These are phyloP conservation scores for Porites cylindrica DNA, from an alignment of 92 coral and sea anemone genomes.

Conservation along the genomic window DNA sequence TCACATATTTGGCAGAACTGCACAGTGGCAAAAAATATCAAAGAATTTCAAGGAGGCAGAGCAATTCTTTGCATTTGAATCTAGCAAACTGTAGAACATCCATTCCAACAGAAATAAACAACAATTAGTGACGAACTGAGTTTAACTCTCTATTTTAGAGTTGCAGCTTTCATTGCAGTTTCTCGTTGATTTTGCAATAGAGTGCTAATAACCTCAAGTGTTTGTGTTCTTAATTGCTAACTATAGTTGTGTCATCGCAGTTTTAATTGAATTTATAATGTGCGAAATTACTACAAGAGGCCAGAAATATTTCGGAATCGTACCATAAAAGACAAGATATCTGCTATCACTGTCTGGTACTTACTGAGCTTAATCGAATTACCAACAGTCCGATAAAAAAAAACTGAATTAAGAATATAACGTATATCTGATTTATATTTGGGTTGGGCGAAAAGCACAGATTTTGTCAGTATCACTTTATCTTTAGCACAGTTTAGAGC, in stretches of 20 bases:
- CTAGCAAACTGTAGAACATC: conserved; percentile 28
- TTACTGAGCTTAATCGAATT: no score
- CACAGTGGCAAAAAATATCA: conserved; percentile 6
- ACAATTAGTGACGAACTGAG: conserved; percentile 11
- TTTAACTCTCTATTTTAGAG: conserved; percentile 7
- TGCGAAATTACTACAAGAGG: neutral
- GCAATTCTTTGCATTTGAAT: conserved; percentile 17
- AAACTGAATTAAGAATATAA: no score
- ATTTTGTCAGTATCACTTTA: no score
- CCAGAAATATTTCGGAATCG: conserved; percentile 2
- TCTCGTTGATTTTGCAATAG: conserved; percentile 34
- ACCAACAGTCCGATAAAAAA: no score
- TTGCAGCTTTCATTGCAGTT: neutral
- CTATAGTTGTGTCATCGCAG: conserved; percentile 16
- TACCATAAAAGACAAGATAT: neutral
- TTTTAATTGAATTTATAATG: conserved; percentile 18
- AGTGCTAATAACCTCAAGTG: conserved; percentile 38
- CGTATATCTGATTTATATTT: no score
- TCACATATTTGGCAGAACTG: neutral
- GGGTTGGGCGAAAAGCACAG: no score
- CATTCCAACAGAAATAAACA: conserved; percentile 10
- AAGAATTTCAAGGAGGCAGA: conserved; percentile 17
- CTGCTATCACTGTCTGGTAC: no score
- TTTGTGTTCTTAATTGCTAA: conserved; percentile 60
- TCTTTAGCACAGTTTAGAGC: no score